phyloP scores from a whole-genome alignment of 2,888 invertebrate species.

The Romanomermis culicivorax region DNA sequence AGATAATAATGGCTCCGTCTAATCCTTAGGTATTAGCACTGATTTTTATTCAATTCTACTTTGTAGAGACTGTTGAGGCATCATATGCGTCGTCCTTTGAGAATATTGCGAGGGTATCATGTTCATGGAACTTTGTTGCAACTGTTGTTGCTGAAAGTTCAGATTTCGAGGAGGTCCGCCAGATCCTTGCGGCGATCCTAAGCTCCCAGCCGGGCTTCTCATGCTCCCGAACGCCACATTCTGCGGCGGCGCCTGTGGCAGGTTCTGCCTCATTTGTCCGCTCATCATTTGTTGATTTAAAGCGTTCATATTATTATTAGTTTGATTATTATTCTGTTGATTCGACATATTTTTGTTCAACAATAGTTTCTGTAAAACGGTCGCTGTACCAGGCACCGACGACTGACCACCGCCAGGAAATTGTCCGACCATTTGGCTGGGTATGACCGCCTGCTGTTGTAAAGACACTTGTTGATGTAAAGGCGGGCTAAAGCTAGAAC shows the following conservation, averaged over 20 bases:
- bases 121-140: background rate
- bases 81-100: background rate
- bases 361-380: too few relatives aligned
- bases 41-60: background rate
- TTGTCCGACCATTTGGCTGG: too few relatives aligned
- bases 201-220: background rate
- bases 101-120: background rate
- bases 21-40: too few relatives aligned
- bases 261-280: too few relatives aligned
- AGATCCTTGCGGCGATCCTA: background rate
- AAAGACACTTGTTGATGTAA: background rate
- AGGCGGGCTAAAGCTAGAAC: slow-evolving; percentile 1
- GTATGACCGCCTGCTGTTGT: background rate
- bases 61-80: background rate
- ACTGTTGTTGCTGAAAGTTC: background rate
- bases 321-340: background rate
- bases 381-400: too few relatives aligned
- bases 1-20: too few relatives aligned
- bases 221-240: background rate
- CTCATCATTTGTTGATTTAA: background rate
- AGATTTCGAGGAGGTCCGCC: background rate
- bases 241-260: background rate
- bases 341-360: background rate
- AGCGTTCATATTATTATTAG: too few relatives aligned
- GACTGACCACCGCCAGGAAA: too few relatives aligned